A percentile compares a stretch with the other conserved stretches of the same genome.
Evolutionary conservation across 2,113 vertebrate species (phyloP).

Genomic region (Ictalurus punctatus): DNA sequence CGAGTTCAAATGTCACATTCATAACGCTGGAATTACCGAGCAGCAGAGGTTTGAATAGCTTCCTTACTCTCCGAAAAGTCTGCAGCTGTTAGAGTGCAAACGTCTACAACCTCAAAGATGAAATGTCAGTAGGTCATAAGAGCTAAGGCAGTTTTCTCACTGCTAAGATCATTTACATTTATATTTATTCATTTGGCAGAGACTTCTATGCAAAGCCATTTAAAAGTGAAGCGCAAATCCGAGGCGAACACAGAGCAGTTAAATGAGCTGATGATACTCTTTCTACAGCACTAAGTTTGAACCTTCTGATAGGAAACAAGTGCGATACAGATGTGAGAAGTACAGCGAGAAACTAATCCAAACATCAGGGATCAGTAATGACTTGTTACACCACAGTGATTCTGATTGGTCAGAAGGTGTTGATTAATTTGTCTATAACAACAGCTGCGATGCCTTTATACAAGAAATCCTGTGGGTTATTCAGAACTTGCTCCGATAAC

Average conservation of each 20-base stretch:
- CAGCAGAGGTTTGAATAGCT: not conserved
- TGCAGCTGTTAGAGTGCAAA: not conserved
- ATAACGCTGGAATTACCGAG: not conserved
- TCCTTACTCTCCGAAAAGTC: not conserved
- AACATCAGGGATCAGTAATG: not conserved
- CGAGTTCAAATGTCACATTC: not conserved
- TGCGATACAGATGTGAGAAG: not conserved
- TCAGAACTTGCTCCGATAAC: too few species aligned
- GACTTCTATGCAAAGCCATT: not conserved
- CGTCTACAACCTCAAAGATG: not conserved
- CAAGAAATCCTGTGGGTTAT: too few species aligned
- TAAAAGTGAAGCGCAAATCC: not conserved
- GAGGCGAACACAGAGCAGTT: not conserved
- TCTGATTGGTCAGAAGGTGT: not conserved
- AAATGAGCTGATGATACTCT: not conserved
- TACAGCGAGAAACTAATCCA: not conserved
- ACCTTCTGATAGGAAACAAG: not conserved
- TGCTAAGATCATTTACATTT: not conserved
- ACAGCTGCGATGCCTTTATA: not conserved
- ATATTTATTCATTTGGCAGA: conserved; percentile 2
- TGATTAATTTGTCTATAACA: not conserved
- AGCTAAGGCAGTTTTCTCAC: not conserved
- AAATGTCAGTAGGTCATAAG: conserved; percentile 23
- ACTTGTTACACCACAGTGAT: not conserved
- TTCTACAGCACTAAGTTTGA: not conserved